These are phyloP conservation scores for Irena cyanogastra DNA, from an alignment of 2,113 vertebrate species.

Conservation along the genomic window DNA sequence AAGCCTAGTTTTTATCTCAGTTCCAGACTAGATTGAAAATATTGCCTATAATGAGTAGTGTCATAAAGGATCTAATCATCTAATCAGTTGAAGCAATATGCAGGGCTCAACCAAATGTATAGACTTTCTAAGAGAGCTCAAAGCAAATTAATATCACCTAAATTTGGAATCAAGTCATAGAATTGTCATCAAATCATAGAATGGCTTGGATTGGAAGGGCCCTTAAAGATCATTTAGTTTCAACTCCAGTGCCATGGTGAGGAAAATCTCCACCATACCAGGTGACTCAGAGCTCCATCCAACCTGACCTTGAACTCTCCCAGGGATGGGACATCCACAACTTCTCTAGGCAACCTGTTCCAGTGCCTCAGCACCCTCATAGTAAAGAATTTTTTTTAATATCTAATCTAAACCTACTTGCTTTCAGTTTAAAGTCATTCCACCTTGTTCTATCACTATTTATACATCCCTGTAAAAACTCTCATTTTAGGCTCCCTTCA, in stretches of 20 bases:
- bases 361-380: fast-evolving
- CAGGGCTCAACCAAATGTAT: not conserved
- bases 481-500: not conserved
- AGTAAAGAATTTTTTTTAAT: not conserved
- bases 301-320: not conserved
- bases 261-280: not conserved
- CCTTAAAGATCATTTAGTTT: not conserved
- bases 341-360: not conserved
- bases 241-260: not conserved
- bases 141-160: not conserved
- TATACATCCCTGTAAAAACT: not conserved
- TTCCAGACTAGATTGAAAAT: not conserved
- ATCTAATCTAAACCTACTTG: not conserved
- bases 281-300: not conserved
- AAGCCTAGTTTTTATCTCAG: not conserved
- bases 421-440: not conserved
- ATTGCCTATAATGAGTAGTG: not conserved
- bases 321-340: too few species aligned
- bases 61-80: not conserved
- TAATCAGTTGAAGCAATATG: not conserved
- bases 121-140: not conserved
- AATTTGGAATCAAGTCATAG: not conserved
- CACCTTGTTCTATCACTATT: not conserved
- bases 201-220: not conserved
- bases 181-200: not conserved